Conservation (phyloP, 53 echinoderm and acorn worm species). For the Zoroaster sp. region DNA sequence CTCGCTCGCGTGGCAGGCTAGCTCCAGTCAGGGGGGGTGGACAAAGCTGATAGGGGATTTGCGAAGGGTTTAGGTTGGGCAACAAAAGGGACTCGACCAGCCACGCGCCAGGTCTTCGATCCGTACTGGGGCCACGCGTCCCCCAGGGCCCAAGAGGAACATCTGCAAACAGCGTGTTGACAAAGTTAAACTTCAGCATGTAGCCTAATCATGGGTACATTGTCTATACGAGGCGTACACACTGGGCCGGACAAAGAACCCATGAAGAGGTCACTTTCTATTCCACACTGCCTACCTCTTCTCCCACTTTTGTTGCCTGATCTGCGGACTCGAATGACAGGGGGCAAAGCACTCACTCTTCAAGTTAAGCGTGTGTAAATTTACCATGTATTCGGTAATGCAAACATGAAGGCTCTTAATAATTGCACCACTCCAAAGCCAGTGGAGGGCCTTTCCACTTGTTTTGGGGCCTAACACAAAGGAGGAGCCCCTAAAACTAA, state of each 20-base stretch:
- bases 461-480: neutral
- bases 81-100: conserved; percentile 32
- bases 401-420: conserved; percentile 39
- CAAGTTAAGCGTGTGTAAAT: conserved; percentile 59
- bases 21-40: conserved; percentile 27
- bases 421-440: conserved; percentile 4
- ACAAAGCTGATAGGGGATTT: conserved; percentile 53
- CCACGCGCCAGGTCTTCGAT: conserved; percentile 50
- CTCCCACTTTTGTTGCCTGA: neutral
- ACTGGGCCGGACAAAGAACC: conserved; percentile 43
- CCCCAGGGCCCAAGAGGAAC: conserved; percentile 39
- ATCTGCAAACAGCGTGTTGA: conserved; percentile 62
- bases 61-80: conserved; percentile 29
- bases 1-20: conserved; percentile 48
- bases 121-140: conserved; percentile 44
- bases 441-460: conserved; percentile 21
- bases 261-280: conserved; percentile 38
- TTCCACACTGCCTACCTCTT: conserved; percentile 11
- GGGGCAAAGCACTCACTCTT: conserved; percentile 49
- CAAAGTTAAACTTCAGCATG: conserved; percentile 59
- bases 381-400: conserved; percentile 29
- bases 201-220: conserved; percentile 36
- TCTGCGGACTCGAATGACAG: neutral
- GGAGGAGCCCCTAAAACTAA: neutral
- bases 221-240: conserved; percentile 41